Evolutionary conservation across 2,797 vertebrate species (phyloP), one percentile per base, ranked within the genome.

Genomic region (Melanogrammus aeglefinus): DNA sequence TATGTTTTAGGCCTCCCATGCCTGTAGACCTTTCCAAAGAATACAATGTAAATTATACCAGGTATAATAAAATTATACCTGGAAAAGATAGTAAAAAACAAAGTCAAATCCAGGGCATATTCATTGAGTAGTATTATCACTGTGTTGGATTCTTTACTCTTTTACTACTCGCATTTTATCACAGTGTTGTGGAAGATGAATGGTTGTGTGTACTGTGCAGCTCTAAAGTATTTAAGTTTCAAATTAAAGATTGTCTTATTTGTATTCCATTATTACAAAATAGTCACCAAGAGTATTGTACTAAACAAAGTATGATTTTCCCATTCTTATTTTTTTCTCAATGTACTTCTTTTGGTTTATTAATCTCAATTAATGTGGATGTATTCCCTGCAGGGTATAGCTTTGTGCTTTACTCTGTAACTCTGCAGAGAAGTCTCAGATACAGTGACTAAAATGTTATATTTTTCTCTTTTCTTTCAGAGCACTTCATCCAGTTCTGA

Each of bases 401-500:
- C 47, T 51, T 51, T 63, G 18, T 63, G 51, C 47, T 18, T 63
- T 63, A 2, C 51, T 63, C 51, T n/a, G 51, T n/a, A 63, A n/a
- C 51, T 63, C 51, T 63, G 51, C 21, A 63, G 14, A n/a, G 18
- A 63, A 63, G 7, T 63, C 18, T 63, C 6, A n/a, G 18, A 63
- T 1, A n/a, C 18, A 63, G 7, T 18, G 8, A 18, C 69, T 31
- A 71, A 71, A 12, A n/a, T 39, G 31, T 1, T 27, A 29, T 78
- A 24, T 29, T 35, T 80, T 38, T 82, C 76, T 78, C 44, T 81
- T 83, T 89, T 66, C 90, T 70, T 92, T 94, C 92, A 95, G 91
- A 87, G 85, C 81, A 75, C 89, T 88, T 86, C 29, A 81, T 78
- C 76, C 85, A 85, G 85, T 80, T 85, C 92, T 84, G 88, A 82